Evolutionary conservation across 2,113 vertebrate genomes (phyloP), one percentile per base, ranked within the genome.

Genomic region (Apodemus sylvaticus): DNA sequence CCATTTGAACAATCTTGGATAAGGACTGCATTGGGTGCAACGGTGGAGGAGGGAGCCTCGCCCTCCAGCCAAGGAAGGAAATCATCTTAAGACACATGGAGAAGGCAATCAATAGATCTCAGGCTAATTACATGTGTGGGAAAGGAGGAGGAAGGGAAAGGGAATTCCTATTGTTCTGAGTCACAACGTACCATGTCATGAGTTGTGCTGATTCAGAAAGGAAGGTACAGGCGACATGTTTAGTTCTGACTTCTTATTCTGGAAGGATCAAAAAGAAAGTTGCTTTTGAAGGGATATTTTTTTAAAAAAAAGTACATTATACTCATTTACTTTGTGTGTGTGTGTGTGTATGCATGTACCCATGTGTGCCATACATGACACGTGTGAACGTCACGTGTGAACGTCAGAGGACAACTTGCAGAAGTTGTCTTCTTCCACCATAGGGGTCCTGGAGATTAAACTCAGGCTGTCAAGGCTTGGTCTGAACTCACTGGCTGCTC

Each of bases 241-340:
- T 71, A 3, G 34, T 81, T 95, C 55, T 79, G 86, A 95, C 20
- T 85, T 78, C 39, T 87, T 58, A 92, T 8, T 76, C 42, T 83
- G 45, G 36, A 95, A 14, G 20, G 73, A 14, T 82, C 60, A 77
- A 39, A 42, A 39, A 95, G 22, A 48, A 73, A 91, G 58, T 81
- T 86, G 94, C 36, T 86, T 86, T 9, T 51, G 62, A 91, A 77
- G 77, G 77, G 51, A 48, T 31, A 29, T 14, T 39, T 88, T 34
- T 53, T 16, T 9, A 51, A 24, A 34, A 48, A n/a, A n/a, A n/a
- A n/a, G n/a, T n/a, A n/a, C n/a, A 86, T 31, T 17, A 31, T 19
- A 31, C 11, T 36, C 31, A 79, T 8, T 5, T 17, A 53, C 20
- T 68, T 36, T 71, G 36, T 71, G 14, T 71, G 34, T 71, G 48